Percentiles rank a stretch among this genome's conserved stretches.
Evolutionary conservation across 2,797 vertebrate genomes (phyloP).

Genomic region (Neoniphon sammara): DNA sequence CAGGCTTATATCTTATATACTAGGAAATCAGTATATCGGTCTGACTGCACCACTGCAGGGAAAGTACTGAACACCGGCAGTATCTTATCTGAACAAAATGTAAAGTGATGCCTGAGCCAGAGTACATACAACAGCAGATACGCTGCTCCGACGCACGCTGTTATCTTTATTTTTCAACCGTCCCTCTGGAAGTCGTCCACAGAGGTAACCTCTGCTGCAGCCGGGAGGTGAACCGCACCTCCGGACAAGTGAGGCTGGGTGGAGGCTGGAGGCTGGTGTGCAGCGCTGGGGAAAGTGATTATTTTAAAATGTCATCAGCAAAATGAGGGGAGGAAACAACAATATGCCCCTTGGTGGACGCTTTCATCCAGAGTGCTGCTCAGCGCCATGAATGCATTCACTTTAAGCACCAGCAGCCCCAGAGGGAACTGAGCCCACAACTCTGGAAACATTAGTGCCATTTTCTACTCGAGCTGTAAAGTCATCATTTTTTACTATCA

Average conservation of each 20-base stretch:
- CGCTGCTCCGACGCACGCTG: too few species aligned
- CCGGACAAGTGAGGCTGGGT: too few species aligned
- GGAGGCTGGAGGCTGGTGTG: too few species aligned
- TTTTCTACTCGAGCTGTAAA: too few species aligned
- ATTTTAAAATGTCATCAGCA: background rate
- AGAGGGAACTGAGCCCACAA: too few species aligned
- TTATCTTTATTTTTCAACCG: background rate
- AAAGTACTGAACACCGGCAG: background rate
- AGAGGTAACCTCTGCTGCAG: constrained; percentile 11
- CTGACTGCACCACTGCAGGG: background rate
- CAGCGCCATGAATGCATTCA: background rate
- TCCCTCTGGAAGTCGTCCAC: background rate
- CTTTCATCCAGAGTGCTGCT: background rate
- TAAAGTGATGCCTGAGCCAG: constrained; percentile 3
- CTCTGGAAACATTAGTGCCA: too few species aligned
- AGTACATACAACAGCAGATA: constrained; percentile 14
- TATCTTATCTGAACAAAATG: constrained; percentile 18
- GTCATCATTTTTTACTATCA: too few species aligned
- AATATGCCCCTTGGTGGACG: background rate
- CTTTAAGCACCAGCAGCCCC: background rate
- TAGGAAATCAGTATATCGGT: too few species aligned
- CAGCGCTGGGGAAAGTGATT: too few species aligned
- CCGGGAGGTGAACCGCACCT: too few species aligned
- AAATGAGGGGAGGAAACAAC: background rate
- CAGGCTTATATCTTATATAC: too few species aligned